These are phyloP conservation scores for Rana temporaria DNA, from an alignment of 2,113 vertebrate species.

Conservation along the genomic window DNA sequence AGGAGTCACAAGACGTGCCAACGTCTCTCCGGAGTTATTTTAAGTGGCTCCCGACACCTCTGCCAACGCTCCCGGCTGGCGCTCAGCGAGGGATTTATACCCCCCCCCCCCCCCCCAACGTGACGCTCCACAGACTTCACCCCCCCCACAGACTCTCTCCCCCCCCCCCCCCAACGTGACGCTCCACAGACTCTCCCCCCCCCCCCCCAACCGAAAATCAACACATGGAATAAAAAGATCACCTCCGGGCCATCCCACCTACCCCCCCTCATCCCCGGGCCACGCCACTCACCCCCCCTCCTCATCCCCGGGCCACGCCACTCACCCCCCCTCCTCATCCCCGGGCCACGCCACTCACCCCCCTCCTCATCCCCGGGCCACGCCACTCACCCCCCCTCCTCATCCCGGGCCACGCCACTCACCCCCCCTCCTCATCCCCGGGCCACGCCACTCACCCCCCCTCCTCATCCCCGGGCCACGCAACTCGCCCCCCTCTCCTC, in stretches of 20 bases:
- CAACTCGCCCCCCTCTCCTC: rapidly evolving
- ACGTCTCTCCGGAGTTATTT: conserved; percentile 12
- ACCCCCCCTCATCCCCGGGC: too few relatives aligned
- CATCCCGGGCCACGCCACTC: too few relatives aligned
- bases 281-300: too few relatives aligned
- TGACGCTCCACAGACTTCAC: background rate
- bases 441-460: too few relatives aligned
- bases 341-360: too few relatives aligned
- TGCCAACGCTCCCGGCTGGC: conserved; percentile 1
- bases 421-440: background rate
- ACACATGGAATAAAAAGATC: too few relatives aligned
- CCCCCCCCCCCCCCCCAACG: background rate
- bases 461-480: rapidly evolving
- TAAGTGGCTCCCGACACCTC: conserved; percentile 3
- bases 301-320: too few relatives aligned
- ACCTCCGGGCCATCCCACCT: too few relatives aligned
- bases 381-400: too few relatives aligned
- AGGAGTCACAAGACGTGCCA: background rate
- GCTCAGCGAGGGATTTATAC: background rate
- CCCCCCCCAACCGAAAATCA: background rate
- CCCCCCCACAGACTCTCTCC: too few relatives aligned
- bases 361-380: too few relatives aligned
- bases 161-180: background rate
- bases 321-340: too few relatives aligned
- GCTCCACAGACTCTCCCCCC: background rate